Base-by-base conservation (phyloP, 2,113 vertebrate species). In the Corydoras sp. region DNA sequence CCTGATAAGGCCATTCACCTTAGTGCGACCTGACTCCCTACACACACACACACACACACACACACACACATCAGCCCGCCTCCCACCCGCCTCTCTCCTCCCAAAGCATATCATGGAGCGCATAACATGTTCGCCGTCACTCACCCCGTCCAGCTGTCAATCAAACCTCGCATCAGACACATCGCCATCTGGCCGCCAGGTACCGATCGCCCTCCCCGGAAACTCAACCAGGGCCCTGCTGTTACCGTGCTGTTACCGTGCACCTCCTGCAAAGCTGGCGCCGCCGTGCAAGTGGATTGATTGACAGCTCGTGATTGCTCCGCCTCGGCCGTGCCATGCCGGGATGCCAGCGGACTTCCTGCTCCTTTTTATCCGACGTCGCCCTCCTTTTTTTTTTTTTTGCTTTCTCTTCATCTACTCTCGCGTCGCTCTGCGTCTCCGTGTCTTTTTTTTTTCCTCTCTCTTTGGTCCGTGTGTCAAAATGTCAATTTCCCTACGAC, bases 401-500 rank as follows among this genome's bases (percentile, higher is more conserved):
- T 73, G 18, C 18, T 24, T 24, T 24, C 18, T 24, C 18, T 69
- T 77, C 77, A 76, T 77, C 80, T 81, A 73, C 75, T 71, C 66
- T 70, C 56, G 29, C 65, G 68, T 65, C 51, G 72, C 68, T 79
- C 68, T 64, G 29, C 24, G 68, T 69, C 62, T 70, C 70, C 62
- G 56, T 58, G 15, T 67, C 66, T 82, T 83, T 85, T 82, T 85
- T 85, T 82, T 59, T 68, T 55, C 68, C 72, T 67, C 71, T 43
- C 35, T 43, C 35, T 43, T 43, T 43, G 35, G 53, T 75, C 76
- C 79, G 83, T 72, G 65, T 88, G 87, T 91, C 90, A 90, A 87
- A 88, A 88, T 75, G 86, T 90, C 90, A 89, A 89, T 89, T 89
- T 82, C 35, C 63, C 75, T 73, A 70, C 83, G 81, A 89, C 84